Percentiles rank a stretch among this genome's conserved stretches.
Conservation (phyloP, 2,113 vertebrate species). For the Eulacestoma nigropectus region DNA sequence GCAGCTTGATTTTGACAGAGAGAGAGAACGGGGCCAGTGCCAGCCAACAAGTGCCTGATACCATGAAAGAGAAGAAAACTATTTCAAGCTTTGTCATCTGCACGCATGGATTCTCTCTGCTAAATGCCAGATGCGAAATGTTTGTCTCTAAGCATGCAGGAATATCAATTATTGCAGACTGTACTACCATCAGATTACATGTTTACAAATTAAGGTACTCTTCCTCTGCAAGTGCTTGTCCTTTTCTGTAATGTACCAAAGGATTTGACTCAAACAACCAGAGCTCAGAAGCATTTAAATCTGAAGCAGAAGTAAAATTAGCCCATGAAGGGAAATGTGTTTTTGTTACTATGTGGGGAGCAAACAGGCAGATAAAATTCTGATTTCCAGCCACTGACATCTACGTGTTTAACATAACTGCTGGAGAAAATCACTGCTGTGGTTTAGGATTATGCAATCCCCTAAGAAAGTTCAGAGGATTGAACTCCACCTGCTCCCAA, state of each 20-base stretch:
- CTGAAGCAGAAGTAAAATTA: neutral
- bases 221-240: neutral
- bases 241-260: neutral
- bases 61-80: neutral
- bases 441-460: neutral
- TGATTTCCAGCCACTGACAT: neutral
- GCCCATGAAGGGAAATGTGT: neutral
- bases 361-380: neutral
- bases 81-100: constrained; percentile 43
- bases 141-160: neutral
- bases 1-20: accelerated
- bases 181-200: neutral
- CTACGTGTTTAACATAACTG: accelerated
- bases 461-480: neutral
- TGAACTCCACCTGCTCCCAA: neutral
- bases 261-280: neutral
- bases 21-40: neutral
- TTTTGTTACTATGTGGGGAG: neutral
- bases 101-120: neutral
- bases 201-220: neutral
- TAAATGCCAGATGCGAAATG: constrained; percentile 6
- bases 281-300: neutral
- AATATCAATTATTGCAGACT: constrained; percentile 3
- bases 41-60: neutral
- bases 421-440: neutral